Base-by-base conservation (phyloP, 1,140 invertebrate species). In the Trissolcus basalis region DNA sequence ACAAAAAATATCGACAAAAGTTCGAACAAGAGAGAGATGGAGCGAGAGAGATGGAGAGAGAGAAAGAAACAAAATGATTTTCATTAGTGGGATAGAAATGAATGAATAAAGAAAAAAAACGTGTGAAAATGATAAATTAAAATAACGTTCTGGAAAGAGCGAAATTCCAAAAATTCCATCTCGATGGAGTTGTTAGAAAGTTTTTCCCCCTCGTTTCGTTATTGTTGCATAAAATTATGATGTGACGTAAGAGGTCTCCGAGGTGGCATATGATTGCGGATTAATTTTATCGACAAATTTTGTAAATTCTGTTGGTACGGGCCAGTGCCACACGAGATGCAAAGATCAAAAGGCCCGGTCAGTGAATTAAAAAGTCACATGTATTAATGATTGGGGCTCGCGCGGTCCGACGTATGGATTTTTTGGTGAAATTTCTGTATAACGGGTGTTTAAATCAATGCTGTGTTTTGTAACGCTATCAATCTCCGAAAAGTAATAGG, bases 381-480 rank as follows among this genome's bases (percentile, higher is more conserved):
- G 39, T 63, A 71, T 63, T 63, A 58, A 51, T 47, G 53, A 61
- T 70, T 68, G 53, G 47, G 54, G 39, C 54, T 58, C 65, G 36
- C 47, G 49, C 43, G n/a, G 33, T 33, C 54, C 39, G 35, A 15
- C 19, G 48, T 51, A 56, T 51, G 53, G 53, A 72, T 64, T 72
- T 39, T 63, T 71, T 56, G 60, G 54, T 58, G 60, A 72, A 64
- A 72, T 72, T 59, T 72, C 54, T 53, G 39, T 72, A 64, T 64
- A 72, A 72, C 69, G 69, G 69, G 69, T 64, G 59, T 64, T 72
- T 72, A 58, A 64, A 59, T 64, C 69, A 54, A 59, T 39, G 60
- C 53, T 44, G 5, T 58, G 19, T 59, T 64, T 53, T 53, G 59
- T 72, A 59, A 72, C n/a, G 50, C 51, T 63, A 63, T 56, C 39